These are phyloP conservation scores for Hirudo medicinalis DNA, from an alignment of 1,140 invertebrate species.

Conservation along the genomic window DNA sequence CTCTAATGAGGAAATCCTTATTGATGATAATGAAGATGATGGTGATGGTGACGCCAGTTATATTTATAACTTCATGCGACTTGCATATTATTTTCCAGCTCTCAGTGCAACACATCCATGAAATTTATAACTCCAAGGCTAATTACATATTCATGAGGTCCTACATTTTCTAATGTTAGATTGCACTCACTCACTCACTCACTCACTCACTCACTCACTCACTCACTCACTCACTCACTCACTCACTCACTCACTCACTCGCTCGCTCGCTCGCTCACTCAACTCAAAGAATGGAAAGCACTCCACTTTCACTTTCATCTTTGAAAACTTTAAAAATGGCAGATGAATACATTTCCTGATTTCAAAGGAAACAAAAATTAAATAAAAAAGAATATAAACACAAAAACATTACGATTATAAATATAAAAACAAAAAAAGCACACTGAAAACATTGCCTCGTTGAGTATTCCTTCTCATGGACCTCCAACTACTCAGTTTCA, in stretches of 20 bases:
- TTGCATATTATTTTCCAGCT: background rate
- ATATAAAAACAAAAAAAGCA: too few relatives aligned
- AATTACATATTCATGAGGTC: background rate
- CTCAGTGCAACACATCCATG: background rate
- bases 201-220: slow-evolving; percentile 18
- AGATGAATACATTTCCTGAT: too few relatives aligned
- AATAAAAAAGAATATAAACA: too few relatives aligned
- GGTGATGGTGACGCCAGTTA: background rate
- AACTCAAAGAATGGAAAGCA: slow-evolving; percentile 9
- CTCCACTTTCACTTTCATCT: background rate
- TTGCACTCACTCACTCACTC: slow-evolving; percentile 19
- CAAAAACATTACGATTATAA: too few relatives aligned
- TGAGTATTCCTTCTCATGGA: too few relatives aligned
- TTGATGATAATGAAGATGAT: background rate
- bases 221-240: slow-evolving; percentile 20
- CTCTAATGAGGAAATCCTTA: background rate
- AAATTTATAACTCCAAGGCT: background rate
- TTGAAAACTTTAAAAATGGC: too few relatives aligned
- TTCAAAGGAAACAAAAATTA: too few relatives aligned
- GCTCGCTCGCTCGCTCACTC: slow-evolving; percentile 19
- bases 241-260: slow-evolving; percentile 19
- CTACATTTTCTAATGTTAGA: background rate
- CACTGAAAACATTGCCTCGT: too few relatives aligned
- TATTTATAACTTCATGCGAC: background rate
- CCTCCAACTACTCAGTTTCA: too few relatives aligned